A percentile compares a stretch with the other conserved stretches of the same genome.
Evolutionary conservation across 2,113 vertebrate species (phyloP).

Genomic region (Podiceps cristatus): DNA sequence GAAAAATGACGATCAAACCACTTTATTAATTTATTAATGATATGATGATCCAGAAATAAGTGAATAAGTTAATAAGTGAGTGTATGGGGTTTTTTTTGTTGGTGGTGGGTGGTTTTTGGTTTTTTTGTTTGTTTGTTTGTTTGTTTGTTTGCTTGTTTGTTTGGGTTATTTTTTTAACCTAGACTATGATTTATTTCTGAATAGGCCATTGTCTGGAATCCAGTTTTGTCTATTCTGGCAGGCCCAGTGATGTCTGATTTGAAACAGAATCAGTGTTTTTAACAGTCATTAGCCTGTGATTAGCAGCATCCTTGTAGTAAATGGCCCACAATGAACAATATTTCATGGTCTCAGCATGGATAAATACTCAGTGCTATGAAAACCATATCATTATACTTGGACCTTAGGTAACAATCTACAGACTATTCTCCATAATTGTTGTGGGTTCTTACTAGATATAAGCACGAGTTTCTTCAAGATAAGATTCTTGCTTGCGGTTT

Average conservation of each 20-base stretch:
- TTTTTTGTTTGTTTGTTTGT: too few species aligned
- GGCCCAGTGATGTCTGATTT: background rate
- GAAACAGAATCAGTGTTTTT: conserved; percentile 11
- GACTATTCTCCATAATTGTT: conserved; percentile 5
- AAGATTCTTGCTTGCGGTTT: conserved; percentile 13
- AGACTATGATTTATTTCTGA: background rate
- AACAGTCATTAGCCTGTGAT: background rate
- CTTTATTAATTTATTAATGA: background rate
- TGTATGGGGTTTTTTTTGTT: background rate
- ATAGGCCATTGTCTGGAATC: background rate
- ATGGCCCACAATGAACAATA: background rate
- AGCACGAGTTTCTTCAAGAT: background rate
- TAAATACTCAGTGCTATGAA: conserved; percentile 4
- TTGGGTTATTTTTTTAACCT: background rate
- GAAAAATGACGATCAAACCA: background rate
- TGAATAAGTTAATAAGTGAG: too few species aligned
- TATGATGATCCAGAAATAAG: background rate
- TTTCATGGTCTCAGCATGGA: background rate
- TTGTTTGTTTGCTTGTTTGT: too few species aligned
- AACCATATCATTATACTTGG: background rate
- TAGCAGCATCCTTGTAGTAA: conserved; percentile 7
- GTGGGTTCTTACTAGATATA: background rate
- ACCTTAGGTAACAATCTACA: background rate
- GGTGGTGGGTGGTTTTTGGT: background rate
- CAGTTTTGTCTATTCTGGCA: background rate